Base-by-base conservation (phyloP, 2,888 invertebrate genomes). In the Chromoteleia sp. region DNA sequence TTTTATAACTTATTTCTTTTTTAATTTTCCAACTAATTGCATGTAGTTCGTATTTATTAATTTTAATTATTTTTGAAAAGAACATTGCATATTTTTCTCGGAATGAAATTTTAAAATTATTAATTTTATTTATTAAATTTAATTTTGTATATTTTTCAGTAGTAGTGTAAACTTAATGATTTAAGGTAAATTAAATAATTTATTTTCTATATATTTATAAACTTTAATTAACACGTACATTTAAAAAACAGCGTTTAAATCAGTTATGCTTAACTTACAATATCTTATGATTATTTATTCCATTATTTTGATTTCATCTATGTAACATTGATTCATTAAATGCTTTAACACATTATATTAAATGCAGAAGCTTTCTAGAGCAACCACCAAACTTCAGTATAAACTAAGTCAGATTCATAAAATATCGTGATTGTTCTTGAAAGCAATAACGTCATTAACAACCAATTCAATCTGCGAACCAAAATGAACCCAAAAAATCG, bases 241-340 rank as follows among this genome's bases (percentile, higher is more conserved):
- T n/a, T 0, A 30, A 54, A 30, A 54, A 25, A 17, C 14, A 29
- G 50, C 50, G 10, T 54, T 33, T 54, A 33, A 17, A 33, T 54
- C 6, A 54, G 10, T 54, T 54, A 48, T 33, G 14, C 19, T 43
- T 43, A 43, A n/a, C 21, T 21, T 14, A 43, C 19, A 19, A 12
- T 10, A 2, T 36, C 36, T 36, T 36, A 10, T n/a, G 36, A 10
- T 19, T 43, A 19, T 36, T 36, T 10, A 39, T 39, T 12, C 3
- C 8, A 19, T 10, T 43, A 17, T 43, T 17, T 43, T 43, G 19
- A 19, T 43, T 0, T 17, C 2, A 19, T 17, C 10, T 43, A 43
- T 0, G n/a, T 15, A 41, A 14, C 7, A 3, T 17, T 17, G 17
- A 8, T 17, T 3, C 43, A 17, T 43, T 21, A 14, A 43, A 43